Percentiles rank a stretch among this genome's conserved stretches.
Conservation (phyloP, 1,140 invertebrate genomes). For the Drosophila dunni region DNA sequence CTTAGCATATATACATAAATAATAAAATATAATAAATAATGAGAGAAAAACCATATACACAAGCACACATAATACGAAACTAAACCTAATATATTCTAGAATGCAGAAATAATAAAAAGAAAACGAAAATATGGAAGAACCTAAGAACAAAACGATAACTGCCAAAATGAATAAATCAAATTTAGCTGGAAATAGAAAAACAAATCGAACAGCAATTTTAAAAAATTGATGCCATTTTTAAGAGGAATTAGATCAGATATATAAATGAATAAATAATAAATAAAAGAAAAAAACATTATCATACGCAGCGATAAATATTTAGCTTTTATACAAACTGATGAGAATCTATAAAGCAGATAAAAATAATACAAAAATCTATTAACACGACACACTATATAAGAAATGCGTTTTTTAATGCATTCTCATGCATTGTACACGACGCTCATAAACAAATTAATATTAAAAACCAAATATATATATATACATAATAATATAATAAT, state of each 20-base stretch:
- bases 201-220: slow-evolving; percentile 37
- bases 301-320: slow-evolving; percentile 71
- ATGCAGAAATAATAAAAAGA: slow-evolving; percentile 40
- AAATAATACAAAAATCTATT: slow-evolving; percentile 40
- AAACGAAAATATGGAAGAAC: slow-evolving; percentile 59
- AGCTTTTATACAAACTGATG: slow-evolving; percentile 73
- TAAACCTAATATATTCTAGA: slow-evolving; percentile 30
- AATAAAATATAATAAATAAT: slow-evolving; percentile 36
- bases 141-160: slow-evolving; percentile 74
- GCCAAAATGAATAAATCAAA: slow-evolving; percentile 70
- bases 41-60: slow-evolving; percentile 43
- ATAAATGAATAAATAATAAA: neutral
- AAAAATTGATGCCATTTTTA: slow-evolving; percentile 53
- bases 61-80: slow-evolving; percentile 22
- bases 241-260: slow-evolving; percentile 41
- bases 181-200: slow-evolving; percentile 43
- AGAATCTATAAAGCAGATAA: slow-evolving; percentile 30
- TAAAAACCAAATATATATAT: slow-evolving; percentile 7
- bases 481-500: slow-evolving; percentile 39
- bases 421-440: slow-evolving; percentile 70
- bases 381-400: slow-evolving; percentile 82
- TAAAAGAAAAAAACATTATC: slow-evolving; percentile 46
- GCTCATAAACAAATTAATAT: slow-evolving; percentile 67
- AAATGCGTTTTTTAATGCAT: slow-evolving; percentile 65
- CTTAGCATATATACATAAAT: slow-evolving; percentile 70